Evolutionary conservation across 2,113 vertebrate species (phyloP), one percentile per base, ranked within the genome.

Genomic region (Gavia stellata): DNA sequence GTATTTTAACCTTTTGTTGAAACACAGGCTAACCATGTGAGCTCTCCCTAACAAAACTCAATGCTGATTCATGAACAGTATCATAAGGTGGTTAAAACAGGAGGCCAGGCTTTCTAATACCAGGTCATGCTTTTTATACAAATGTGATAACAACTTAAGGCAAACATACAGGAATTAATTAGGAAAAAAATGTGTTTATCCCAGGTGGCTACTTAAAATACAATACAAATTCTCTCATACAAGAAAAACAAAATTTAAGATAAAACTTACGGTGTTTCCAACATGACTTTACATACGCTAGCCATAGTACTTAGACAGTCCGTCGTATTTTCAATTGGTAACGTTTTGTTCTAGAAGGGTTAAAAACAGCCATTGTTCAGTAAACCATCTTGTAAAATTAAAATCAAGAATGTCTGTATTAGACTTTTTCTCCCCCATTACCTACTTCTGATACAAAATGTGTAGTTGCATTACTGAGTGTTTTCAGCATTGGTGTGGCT

Each of bases 261-360:
- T 14, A 81, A 87, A 88, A 97, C 99, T 99, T 98, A 99, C 99
- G 99, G 99, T 12, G 99, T 99, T 97, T 99, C 99, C 97, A 99
- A 97, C 99, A 99, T 99, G 97, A 99, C 99, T 98, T 99, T 99
- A 93, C 99, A 99, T 72, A 99, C 98, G 10, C 99, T 99, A 81
- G 99, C 99, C 99, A 99, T 99, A 11, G 99, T 99, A 86, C 99
- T 99, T 95, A 99, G 98, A 94, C 99, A 99, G 97, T 99, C 99
- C 3, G 99, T 99, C 44, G 99, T 99, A 95, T 99, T 99, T 98
- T 99, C 99, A 97, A 99, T 98, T 18, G 99, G 99, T 91, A 99
- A 98, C 0, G 99, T 99, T 98, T 99, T 99, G 95, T 99, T 99
- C 99, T 99, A 86, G 33, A 88, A 56, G 81, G 79, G 72, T 95